These are phyloP conservation scores for Apistogramma diplotaenia DNA, from an alignment of 2,113 vertebrate species.

Conservation along the genomic window DNA sequence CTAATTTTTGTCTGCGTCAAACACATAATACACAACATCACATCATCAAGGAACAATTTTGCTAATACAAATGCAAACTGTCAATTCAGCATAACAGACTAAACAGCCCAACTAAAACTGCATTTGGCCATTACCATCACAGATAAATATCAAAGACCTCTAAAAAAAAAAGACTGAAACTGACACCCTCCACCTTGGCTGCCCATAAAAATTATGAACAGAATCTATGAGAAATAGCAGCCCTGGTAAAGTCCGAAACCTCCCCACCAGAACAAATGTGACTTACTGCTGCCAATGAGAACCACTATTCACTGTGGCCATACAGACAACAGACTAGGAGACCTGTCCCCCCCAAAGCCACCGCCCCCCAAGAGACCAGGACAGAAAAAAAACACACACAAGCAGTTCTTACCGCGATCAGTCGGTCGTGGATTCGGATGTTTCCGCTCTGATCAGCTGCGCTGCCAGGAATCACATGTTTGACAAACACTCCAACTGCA, in stretches of 20 bases:
- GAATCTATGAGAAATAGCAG: no score
- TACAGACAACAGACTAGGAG: no score
- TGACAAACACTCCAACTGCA: conserved; percentile 66
- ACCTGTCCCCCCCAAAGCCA: background rate
- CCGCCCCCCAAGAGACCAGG: background rate
- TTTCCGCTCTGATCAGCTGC: conserved; percentile 64
- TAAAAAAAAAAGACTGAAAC: background rate
- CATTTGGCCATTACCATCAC: no score
- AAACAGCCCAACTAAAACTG: no score
- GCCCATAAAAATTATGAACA: background rate
- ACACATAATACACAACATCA: no score
- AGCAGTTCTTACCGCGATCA: conserved; percentile 48
- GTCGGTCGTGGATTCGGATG: conserved; percentile 61
- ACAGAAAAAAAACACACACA: background rate
- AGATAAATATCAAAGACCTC: no score
- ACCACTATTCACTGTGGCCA: background rate
- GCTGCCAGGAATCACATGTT: conserved; percentile 60
- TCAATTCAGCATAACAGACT: no score
- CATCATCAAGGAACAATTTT: no score
- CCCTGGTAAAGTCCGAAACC: background rate
- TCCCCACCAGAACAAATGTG: background rate
- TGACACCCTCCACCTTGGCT: background rate
- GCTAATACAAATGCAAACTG: no score
- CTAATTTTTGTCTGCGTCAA: no score
- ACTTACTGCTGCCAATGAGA: background rate